Evolutionary conservation across 2,797 vertebrate species (phyloP), one percentile per base, ranked within the genome.

Genomic region (Scyliorhinus canicula): DNA sequence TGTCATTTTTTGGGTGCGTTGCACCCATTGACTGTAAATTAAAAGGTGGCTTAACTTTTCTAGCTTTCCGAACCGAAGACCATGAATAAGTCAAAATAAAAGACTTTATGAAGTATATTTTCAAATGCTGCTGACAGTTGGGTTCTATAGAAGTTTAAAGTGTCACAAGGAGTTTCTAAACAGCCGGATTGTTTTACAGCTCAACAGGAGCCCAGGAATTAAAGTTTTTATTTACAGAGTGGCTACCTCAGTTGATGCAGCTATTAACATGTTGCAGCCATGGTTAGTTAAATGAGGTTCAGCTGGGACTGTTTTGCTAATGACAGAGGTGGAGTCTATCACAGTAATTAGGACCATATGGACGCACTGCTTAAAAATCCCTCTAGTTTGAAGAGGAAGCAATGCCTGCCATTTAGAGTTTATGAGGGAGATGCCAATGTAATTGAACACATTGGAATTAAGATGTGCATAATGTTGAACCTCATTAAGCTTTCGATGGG

Each of bases 281-380:
- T 7, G 26, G 26, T 86, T 55, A 55, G 84, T 31, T 86, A 86
- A 86, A 86, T 55, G 84, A 86, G 84, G 84, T 55, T 55, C 84
- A 86, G 84, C 84, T 86, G 84, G 50, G 84, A 86, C 3, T 3
- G 50, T 86, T 86, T 86, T 31, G 12, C 26, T 86, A 86, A 86
- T 55, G 47, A 86, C 35, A 55, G 84, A 55, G 84, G 47, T 55
- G 84, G 84, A 86, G 50, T 86, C 50, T 31, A 86, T 14, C 31
- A 86, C 50, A 55, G 84, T 86, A 86, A 86, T 86, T 86, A 55
- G 84, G 52, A 86, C 47, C 84, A 86, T 86, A 86, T 86, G 84
- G 84, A 55, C 14, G 4, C 84, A 86, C 11, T 86, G 52, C 26
- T 86, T 31, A 35, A 86, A 52, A 55, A 14, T 86, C 84, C 50